Conservation (phyloP, 2,888 invertebrate genomes). For the Pterobdella sp. region DNA sequence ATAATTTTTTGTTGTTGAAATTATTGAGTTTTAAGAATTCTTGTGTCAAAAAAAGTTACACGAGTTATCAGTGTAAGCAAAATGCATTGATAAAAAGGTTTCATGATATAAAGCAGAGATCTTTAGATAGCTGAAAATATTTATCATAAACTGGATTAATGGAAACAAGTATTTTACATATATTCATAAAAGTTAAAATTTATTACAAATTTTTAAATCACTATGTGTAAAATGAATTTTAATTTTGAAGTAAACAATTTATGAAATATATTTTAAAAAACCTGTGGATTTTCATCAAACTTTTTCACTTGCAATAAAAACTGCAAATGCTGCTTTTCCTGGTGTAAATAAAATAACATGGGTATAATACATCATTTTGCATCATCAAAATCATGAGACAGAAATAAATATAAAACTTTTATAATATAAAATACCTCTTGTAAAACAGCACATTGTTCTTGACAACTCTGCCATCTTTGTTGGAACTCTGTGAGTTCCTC, state of each 20-base stretch:
- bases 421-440: constrained; percentile 6
- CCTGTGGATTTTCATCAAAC: constrained; percentile 24
- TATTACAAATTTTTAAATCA: too few relatives aligned
- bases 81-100: too few relatives aligned
- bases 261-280: too few relatives aligned
- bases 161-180: too few relatives aligned
- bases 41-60: neutral
- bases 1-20: neutral
- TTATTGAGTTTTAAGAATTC: neutral
- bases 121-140: too few relatives aligned
- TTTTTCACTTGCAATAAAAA: constrained; percentile 25
- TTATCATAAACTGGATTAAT: too few relatives aligned
- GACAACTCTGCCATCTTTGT: constrained; percentile 28
- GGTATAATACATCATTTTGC: too few relatives aligned
- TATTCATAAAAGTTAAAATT: too few relatives aligned
- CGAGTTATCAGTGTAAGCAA: neutral
- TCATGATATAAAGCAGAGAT: too few relatives aligned
- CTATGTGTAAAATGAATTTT: too few relatives aligned
- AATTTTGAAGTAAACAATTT: too few relatives aligned
- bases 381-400: neutral
- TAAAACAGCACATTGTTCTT: constrained; percentile 21
- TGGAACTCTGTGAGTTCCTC: constrained; percentile 27
- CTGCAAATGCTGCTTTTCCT: constrained; percentile 23
- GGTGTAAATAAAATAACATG: too few relatives aligned
- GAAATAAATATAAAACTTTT: neutral